Conservation (phyloP, 2,113 vertebrate genomes). For the human region DNA sequence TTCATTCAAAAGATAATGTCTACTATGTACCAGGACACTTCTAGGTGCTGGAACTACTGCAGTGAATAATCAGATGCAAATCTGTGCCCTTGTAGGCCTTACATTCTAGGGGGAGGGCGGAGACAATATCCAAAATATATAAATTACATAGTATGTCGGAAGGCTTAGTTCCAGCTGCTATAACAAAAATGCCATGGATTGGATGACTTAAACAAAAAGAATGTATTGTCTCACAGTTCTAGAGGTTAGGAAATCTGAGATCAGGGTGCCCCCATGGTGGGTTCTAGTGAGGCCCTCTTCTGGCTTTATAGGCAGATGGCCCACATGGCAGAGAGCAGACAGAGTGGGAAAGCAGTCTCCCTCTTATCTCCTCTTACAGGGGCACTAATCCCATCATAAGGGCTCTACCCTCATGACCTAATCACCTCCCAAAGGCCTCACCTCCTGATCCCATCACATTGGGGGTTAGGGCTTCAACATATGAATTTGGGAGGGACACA, state of each 20-base stretch:
- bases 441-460: background rate
- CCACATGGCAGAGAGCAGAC: no score
- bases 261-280: background rate
- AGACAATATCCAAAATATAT: background rate
- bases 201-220: background rate
- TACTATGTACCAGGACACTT: background rate
- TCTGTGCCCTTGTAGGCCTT: background rate
- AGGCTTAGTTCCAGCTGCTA: background rate
- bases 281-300: background rate
- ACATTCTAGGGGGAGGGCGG: background rate
- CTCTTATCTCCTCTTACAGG: background rate
- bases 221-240: background rate
- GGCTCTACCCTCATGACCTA: background rate
- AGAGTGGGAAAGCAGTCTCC: background rate
- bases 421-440: no score
- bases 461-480: background rate
- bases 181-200: background rate
- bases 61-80: background rate
- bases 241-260: background rate
- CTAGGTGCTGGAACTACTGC: background rate
- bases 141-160: background rate
- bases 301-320: background rate
- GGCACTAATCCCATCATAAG: background rate
- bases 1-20: background rate
- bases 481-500: background rate